Evolutionary conservation across 1,140 invertebrate species (phyloP), one percentile per base, ranked within the genome.

Genomic region (Wasmannia auropunctata): DNA sequence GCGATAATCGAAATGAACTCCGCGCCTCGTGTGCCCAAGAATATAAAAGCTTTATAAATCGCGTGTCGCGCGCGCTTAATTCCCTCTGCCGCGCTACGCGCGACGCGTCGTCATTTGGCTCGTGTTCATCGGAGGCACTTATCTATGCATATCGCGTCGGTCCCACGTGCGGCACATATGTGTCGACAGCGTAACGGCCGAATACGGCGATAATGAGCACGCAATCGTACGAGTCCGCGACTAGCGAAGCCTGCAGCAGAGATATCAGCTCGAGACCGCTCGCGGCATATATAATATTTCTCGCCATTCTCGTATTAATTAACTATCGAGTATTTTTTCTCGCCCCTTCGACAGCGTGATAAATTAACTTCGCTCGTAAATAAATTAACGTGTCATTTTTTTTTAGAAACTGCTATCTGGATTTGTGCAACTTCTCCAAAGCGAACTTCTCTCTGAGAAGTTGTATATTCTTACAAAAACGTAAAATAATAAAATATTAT

Each of bases 1-100:
- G 16, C 51, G 51, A 62, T 74, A 58, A 74, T 43, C 8, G n/a
- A 1, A 63, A 56, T 25, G 4, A 58, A 60, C n/a, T 77, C n/a
- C 51, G 4, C 8, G 16, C 3, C n/a, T n/a, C n/a, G n/a, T 8
- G n/a, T 14, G 28, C 58, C 65, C 79, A 72, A 83, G 67, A 83
- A 83, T 74, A n/a, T n/a, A n/a, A n/a, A 83, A 83, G 40, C 51
- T 58, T 58, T 72, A 58, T 58, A 81, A 81, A 81, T 81, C 14
- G 51, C 37, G 10, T 22, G 28, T 65, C 40, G 40, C 69, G 49
- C 40, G n/a, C n/a, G n/a, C n/a, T n/a, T n/a, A n/a, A n/a, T 81
- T 62, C 81, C 49, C 51, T 77, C 49, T 46, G 8, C n/a, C 81
- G 56, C 16, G 40, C 54, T n/a, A 10, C 75, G 65, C 56, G 25